phyloP scores from a whole-genome alignment of 2,888 invertebrate species.

The Acanthosepion pharaonis region DNA sequence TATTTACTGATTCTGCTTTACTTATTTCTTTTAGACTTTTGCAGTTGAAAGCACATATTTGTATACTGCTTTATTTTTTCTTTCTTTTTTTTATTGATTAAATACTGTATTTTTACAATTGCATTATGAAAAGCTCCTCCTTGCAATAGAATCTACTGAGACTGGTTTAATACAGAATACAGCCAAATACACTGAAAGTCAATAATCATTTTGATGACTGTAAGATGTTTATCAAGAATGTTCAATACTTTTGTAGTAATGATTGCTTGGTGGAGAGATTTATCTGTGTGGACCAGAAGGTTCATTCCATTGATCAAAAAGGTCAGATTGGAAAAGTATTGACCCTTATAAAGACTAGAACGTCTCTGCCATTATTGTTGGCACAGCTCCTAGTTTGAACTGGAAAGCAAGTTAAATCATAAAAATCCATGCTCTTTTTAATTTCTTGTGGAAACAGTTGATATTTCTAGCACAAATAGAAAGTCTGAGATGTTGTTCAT shows the following conservation, averaged over 20 bases:
- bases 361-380: background rate
- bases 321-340: conserved; percentile 9
- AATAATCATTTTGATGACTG: background rate
- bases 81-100: background rate
- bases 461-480: no score
- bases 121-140: background rate
- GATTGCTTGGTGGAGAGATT: background rate
- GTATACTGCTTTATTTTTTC: background rate
- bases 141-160: background rate
- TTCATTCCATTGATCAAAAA: background rate
- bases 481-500: no score
- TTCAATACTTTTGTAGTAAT: background rate
- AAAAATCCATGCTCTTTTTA: no score
- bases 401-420: background rate
- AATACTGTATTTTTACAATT: background rate
- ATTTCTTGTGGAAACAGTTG: no score
- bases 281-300: background rate
- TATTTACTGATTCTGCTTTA: background rate
- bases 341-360: background rate
- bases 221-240: background rate
- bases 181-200: background rate
- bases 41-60: background rate
- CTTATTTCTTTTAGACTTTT: background rate
- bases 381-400: background rate
- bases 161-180: background rate